Percentiles rank a stretch among this genome's conserved stretches.
Evolutionary conservation across 2,888 invertebrate genomes (phyloP).

Genomic region (Subacronicta megacephala): DNA sequence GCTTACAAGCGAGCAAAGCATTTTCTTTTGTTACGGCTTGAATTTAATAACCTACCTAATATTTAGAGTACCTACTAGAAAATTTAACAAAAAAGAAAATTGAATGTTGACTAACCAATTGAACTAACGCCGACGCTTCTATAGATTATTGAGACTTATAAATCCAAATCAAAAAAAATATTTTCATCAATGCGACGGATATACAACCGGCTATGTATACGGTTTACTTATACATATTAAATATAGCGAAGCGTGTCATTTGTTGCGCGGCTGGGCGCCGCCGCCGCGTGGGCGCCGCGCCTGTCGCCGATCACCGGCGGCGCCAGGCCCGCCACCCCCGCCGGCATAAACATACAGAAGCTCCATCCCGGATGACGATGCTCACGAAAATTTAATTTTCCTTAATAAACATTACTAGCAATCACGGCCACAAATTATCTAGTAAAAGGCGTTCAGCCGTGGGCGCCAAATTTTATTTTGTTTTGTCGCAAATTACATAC

Average conservation of each 20-base stretch:
- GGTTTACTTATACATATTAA: slow-evolving; percentile 12
- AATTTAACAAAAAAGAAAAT: no score
- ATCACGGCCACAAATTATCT: neutral
- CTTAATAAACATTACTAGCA: neutral
- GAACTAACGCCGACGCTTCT: slow-evolving; percentile 11
- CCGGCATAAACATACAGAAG: slow-evolving; percentile 27
- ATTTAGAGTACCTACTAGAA: no score
- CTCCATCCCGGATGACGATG: slow-evolving; percentile 5
- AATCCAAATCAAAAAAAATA: slow-evolving; percentile 30
- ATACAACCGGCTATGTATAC: slow-evolving; percentile 8
- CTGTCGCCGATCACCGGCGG: slow-evolving; percentile 57
- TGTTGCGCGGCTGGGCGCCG: slow-evolving; percentile 63
- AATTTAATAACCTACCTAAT: no score
- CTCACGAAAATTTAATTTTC: neutral
- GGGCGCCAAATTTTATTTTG: no score
- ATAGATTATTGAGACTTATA: slow-evolving; percentile 31
- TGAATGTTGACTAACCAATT: no score
- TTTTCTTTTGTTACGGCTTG: no score
- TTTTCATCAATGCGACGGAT: slow-evolving; percentile 34
- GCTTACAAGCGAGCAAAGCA: no score
- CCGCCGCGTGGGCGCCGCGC: slow-evolving; percentile 64
- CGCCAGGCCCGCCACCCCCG: slow-evolving; percentile 45
- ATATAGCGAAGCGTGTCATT: slow-evolving; percentile 58
- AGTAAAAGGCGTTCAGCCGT: no score
- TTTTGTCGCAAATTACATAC: no score